A percentile compares a stretch with the other conserved stretches of the same genome.
phyloP scores from a whole-genome alignment of 2,113 vertebrate species.

The Mus musculus region DNA sequence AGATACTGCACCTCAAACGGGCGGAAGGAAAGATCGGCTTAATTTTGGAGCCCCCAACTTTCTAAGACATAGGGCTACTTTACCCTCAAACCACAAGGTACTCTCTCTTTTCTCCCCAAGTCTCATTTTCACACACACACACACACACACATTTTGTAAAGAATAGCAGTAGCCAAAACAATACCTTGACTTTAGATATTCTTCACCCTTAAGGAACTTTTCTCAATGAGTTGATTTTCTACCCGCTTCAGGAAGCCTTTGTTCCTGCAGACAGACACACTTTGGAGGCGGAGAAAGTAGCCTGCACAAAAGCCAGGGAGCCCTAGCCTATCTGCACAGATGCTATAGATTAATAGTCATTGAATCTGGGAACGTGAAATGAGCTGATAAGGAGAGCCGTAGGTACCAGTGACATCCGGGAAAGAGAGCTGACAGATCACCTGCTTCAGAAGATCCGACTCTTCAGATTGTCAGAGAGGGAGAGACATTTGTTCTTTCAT shows the following conservation, averaged over 20 bases:
- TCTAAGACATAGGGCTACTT: not conserved
- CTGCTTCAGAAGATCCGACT: conserved; percentile 77
- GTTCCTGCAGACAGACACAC: not conserved
- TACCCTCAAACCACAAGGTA: not conserved
- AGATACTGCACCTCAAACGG: not conserved
- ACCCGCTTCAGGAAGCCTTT: conserved; percentile 23
- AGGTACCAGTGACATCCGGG: conserved; percentile 68
- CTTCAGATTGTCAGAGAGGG: conserved; percentile 66
- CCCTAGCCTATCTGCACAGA: conserved; percentile 55
- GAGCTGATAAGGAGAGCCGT: conserved; percentile 77
- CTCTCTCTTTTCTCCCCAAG: not conserved
- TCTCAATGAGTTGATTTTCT: conserved; percentile 39
- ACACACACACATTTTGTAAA: not conserved
- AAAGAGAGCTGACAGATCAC: conserved; percentile 80
- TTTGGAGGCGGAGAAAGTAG: conserved; percentile 54
- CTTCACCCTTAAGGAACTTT: conserved; percentile 25
- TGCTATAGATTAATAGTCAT: conserved; percentile 74
- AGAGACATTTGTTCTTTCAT: conserved; percentile 73
- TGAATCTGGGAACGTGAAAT: conserved; percentile 74
- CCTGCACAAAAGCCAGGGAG: conserved; percentile 65
- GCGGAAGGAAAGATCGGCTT: not conserved
- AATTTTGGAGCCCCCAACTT: not conserved
- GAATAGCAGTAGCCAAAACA: not conserved
- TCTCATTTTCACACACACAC: not conserved
- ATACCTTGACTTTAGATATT: conserved; percentile 23